Evolutionary conservation across 2,888 invertebrate genomes (phyloP).

Genomic region (Amphipyra berbera): DNA sequence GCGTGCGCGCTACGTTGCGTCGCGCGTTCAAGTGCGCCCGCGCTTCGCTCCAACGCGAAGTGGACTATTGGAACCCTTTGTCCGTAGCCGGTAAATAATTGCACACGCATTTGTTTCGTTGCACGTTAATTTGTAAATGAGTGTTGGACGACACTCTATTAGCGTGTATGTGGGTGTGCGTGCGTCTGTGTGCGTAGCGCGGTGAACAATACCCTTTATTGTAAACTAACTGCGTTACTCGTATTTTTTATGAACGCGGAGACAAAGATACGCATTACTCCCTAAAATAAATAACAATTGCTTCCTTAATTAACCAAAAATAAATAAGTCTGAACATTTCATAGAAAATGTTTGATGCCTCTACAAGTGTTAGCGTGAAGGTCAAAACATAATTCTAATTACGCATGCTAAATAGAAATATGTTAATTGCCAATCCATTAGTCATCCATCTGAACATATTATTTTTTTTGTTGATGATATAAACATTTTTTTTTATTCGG

Average conservation of each 20-base stretch:
- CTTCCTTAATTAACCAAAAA: neutral
- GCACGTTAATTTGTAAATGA: constrained; percentile 71
- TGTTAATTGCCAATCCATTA: too few relatives aligned
- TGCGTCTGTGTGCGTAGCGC: constrained; percentile 37
- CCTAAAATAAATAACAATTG: constrained; percentile 21
- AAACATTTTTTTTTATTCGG: neutral
- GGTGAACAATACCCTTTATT: constrained; percentile 68
- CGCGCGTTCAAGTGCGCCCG: constrained; percentile 78
- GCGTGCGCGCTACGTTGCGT: constrained; percentile 71
- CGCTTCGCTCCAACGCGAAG: constrained; percentile 60
- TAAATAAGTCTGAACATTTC: neutral
- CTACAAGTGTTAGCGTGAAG: too few relatives aligned
- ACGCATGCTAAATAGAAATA: too few relatives aligned
- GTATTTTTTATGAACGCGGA: constrained; percentile 20
- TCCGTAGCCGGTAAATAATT: constrained; percentile 71
- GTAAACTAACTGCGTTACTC: constrained; percentile 31
- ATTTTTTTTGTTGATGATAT: neutral
- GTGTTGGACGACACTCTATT: constrained; percentile 61
- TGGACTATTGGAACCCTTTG: constrained; percentile 71
- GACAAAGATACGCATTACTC: constrained; percentile 52
- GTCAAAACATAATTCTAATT: too few relatives aligned
- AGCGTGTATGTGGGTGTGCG: constrained; percentile 29
- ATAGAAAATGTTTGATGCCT: neutral
- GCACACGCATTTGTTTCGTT: constrained; percentile 69
- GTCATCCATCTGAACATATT: too few relatives aligned